Percentiles rank a stretch among this genome's conserved stretches.
phyloP scores from a whole-genome alignment of 2,797 vertebrate species.

The Chloroceryle amazona region DNA sequence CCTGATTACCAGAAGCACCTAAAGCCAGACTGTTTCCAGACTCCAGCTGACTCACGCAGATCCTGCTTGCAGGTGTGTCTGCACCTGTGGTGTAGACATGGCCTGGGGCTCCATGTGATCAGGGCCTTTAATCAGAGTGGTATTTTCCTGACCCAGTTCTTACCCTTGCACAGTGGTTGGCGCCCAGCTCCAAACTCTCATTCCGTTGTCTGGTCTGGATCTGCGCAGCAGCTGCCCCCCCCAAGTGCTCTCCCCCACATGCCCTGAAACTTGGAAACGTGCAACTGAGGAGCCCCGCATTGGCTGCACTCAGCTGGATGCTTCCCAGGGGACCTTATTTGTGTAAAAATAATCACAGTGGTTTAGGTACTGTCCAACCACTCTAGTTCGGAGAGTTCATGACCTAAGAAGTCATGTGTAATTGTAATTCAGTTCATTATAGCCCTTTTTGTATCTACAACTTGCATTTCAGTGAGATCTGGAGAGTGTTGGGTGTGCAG shows the following conservation, averaged over 20 bases:
- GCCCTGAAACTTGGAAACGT: background rate
- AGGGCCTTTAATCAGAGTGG: constrained; percentile 40
- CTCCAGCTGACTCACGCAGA: constrained; percentile 23
- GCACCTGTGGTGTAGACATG: constrained; percentile 66
- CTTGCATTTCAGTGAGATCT: background rate
- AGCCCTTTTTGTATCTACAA: background rate
- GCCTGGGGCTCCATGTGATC: constrained; percentile 45
- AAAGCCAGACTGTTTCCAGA: background rate
- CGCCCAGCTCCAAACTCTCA: background rate
- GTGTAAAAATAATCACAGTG: background rate
- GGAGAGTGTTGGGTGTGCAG: background rate
- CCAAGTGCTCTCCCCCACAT: background rate
- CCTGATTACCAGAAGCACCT: background rate
- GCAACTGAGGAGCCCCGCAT: background rate
- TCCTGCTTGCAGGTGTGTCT: constrained; percentile 60
- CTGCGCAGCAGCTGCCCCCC: background rate
- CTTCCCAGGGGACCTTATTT: background rate
- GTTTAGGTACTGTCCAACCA: background rate
- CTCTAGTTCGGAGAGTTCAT: background rate
- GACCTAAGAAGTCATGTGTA: background rate
- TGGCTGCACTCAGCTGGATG: background rate
- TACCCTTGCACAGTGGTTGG: constrained; percentile 16
- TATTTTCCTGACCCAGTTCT: constrained; percentile 69
- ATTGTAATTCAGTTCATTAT: background rate
- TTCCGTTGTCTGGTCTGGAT: constrained; percentile 8